A percentile compares a stretch with the other conserved stretches of the same genome.
Conservation (phyloP, 2,888 invertebrate species). For the Lochmaea crataegi region DNA sequence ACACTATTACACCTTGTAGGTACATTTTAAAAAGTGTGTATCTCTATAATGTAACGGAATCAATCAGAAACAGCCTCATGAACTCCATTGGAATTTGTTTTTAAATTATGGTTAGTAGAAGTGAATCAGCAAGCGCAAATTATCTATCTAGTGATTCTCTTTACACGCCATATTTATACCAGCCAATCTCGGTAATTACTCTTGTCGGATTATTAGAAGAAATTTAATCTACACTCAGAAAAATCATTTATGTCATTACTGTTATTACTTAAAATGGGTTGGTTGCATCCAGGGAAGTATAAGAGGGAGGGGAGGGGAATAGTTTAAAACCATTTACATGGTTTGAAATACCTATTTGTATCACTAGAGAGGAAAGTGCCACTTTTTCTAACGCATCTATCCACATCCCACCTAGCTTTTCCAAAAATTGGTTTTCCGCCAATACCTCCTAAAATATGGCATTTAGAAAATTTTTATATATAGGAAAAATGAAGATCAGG, state of each 20-base stretch:
- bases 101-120: constrained; percentile 29
- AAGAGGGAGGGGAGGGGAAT: too few species aligned
- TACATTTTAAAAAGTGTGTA: constrained; percentile 10
- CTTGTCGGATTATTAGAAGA: constrained; percentile 31
- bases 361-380: too few species aligned
- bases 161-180: constrained; percentile 38
- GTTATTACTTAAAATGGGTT: too few species aligned
- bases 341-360: too few species aligned
- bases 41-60: constrained; percentile 7
- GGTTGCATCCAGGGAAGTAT: too few species aligned
- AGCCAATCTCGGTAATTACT: constrained; percentile 42
- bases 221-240: constrained; percentile 31
- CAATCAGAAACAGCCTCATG: constrained; percentile 17
- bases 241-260: background rate
- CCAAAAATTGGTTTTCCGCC: too few species aligned
- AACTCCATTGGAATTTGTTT: constrained; percentile 29
- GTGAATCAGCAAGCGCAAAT: constrained; percentile 30
- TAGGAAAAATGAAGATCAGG: too few species aligned
- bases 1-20: background rate
- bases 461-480: too few species aligned
- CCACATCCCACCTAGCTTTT: too few species aligned
- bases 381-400: too few species aligned
- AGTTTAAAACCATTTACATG: too few species aligned
- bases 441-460: too few species aligned
- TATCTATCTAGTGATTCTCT: constrained; percentile 33